Base-by-base conservation (phyloP, 2,113 vertebrate genomes). In the Indri indri region DNA sequence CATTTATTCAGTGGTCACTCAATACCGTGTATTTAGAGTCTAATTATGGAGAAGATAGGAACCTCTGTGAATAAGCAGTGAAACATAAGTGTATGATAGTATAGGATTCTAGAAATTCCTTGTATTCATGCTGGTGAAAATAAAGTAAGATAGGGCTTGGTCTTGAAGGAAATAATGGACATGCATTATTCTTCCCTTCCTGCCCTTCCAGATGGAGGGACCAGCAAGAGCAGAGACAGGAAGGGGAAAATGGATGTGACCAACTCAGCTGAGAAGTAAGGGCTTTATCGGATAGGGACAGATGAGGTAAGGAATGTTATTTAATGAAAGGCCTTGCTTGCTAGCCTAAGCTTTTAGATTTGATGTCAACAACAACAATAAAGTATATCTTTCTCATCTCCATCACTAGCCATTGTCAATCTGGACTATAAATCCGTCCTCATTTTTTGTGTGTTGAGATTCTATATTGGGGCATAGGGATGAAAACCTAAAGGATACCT, bases 211-310 rank as follows among this genome's bases (percentile, higher is more conserved):
- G 93, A 91, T 94, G 79, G 86, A 96, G 94, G 97, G 91, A 84
- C 70, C 90, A 90, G 59, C 94, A 89, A 71, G 77, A 95, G 37
- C 88, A 97, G 77, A 88, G 88, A 88, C 88, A 95, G 93, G 80
- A 96, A 94, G 71, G 84, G 84, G 95, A 66, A 90, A 94, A 70
- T 95, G 81, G 92, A 92, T 92, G 54, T 95, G 87, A 93, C 59
- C 95, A 87, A 65, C 91, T 95, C 83, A 89, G 84, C 94, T 94
- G 90, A 91, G 91, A 96, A 93, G 50, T 87, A 79, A 96, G 95
- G 95, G 65, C 68, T 97, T 93, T 93, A 52, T 97, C 63, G 80
- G 79, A 93, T 93, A 97, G 92, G 94, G 86, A 94, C 54, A 96
- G 88, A 76, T 70, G 90, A 98, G 92, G 92, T 93, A 95, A 96